Base-by-base conservation (phyloP, 2,888 invertebrate genomes). In the Notodonta ziczac region DNA sequence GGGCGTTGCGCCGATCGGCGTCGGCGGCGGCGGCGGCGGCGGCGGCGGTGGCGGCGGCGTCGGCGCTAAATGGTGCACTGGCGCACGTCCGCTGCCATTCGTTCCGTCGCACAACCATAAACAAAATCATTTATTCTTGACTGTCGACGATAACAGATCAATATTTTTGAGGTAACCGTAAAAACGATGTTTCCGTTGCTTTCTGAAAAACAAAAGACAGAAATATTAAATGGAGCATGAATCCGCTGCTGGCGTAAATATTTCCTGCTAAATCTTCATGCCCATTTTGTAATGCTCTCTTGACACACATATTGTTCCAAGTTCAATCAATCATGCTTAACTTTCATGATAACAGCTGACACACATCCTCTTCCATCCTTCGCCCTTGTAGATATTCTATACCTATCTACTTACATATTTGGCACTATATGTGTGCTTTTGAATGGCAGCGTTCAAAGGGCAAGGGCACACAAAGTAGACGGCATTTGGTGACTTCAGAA, bases 401-500 rank as follows among this genome's bases (percentile, higher is more conserved):
- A 46, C 46, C n/a, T n/a, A n/a, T 7, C n/a, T 46, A 42, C 42
- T 35, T 10, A 6, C 55, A 63, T 24, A 24, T 24, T 24, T 24
- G 24, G 62, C 65, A 66, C 70, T 67, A 64, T 72, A 74, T 76
- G 66, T 75, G 62, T 63, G 71, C 70, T 67, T 73, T 62, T 72
- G 71, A 81, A 86, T 83, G 86, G 87, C 76, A 77, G 68, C 76
- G 79, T 81, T 83, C 76, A 88, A 86, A 87, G 84, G 84, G 84
- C 84, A 83, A 82, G 79, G 76, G 81, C 80, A 82, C 82, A 84
- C 86, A 81, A 77, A 81, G 83, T 77, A 81, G 83, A 78, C 87
- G 83, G 79, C 89, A 88, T 89, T 87, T 85, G 88, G 87, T 86
- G 89, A 89, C 86, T 88, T 80, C 79, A 83, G 83, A 84, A 87